Evolutionary conservation across 2,797 vertebrate genomes (phyloP).

Genomic region (Tinamus major): DNA sequence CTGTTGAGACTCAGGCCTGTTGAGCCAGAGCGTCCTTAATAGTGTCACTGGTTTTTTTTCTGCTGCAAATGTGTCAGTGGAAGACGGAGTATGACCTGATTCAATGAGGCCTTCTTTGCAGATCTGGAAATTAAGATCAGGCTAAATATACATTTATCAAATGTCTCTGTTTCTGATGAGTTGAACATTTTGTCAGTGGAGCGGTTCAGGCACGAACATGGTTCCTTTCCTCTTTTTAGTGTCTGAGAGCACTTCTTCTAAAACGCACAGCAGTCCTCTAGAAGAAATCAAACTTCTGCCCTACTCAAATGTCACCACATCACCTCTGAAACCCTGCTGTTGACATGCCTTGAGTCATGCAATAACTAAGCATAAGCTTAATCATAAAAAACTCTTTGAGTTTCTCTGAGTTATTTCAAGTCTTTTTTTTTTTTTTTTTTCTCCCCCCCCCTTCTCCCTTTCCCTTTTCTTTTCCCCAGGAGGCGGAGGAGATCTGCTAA

Average conservation of each 20-base stretch:
- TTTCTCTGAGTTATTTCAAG: slow-evolving; percentile 1
- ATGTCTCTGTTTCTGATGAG: background rate
- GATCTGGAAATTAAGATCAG: background rate
- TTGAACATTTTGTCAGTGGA: background rate
- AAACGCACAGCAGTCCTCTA: background rate
- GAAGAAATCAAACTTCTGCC: background rate
- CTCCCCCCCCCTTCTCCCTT: background rate
- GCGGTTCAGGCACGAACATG: background rate
- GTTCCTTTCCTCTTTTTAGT: background rate
- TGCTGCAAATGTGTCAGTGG: background rate
- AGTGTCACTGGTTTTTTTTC: background rate
- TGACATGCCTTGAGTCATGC: background rate
- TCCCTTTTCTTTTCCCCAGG: background rate
- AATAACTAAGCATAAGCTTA: background rate
- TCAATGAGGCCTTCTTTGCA: background rate
- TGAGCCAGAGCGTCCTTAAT: background rate
- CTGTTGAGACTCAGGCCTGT: background rate
- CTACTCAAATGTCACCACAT: background rate
- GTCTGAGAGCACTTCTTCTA: background rate
- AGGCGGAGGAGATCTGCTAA: slow-evolving; percentile 56
- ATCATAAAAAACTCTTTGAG: background rate
- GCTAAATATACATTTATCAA: background rate
- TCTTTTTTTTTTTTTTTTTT: slow-evolving; percentile 1
- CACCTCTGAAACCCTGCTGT: background rate
- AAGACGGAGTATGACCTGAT: background rate